Evolutionary conservation across 1,140 invertebrate genomes (phyloP).

Genomic region (Camponotus floridanus): DNA sequence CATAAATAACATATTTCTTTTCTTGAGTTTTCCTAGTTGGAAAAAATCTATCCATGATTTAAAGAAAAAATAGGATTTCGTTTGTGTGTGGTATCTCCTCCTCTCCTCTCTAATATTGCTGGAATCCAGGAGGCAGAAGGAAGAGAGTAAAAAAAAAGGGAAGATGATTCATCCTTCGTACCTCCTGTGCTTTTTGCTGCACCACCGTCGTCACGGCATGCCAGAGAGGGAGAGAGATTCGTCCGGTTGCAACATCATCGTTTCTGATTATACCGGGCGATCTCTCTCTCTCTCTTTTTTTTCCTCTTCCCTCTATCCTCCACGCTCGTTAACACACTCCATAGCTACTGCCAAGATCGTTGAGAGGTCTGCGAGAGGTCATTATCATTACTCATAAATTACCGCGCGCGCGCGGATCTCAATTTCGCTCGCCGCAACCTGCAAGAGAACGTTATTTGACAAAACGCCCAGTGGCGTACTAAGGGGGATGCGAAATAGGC

Average conservation of each 20-base stretch:
- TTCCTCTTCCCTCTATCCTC: not conserved
- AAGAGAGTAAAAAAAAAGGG: not conserved
- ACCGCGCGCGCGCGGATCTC: constrained; percentile 24
- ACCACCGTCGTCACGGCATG: not conserved
- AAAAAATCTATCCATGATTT: not conserved
- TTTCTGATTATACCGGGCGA: constrained; percentile 35
- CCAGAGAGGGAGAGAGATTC: not conserved
- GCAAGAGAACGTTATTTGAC: not conserved
- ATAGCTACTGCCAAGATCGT: not conserved
- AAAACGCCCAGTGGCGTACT: not conserved
- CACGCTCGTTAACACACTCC: constrained; percentile 44
- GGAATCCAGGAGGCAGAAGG: not conserved
- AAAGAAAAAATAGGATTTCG: not conserved
- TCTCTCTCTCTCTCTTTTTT: constrained; percentile 25
- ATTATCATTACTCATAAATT: constrained; percentile 53
- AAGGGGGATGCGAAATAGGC: not conserved
- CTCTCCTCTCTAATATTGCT: not conserved
- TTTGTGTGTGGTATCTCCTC: not conserved
- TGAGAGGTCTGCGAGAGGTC: not conserved
- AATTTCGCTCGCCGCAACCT: constrained; percentile 19
- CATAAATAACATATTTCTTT: not conserved
- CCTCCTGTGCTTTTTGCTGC: constrained; percentile 2
- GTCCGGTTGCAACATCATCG: constrained; percentile 42
- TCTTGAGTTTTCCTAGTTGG: not conserved
- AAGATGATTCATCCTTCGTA: not conserved